phyloP scores from a whole-genome alignment of 2,113 vertebrate species.

The human region GRCh38 chrX:46968501-46969000 shows the following conservation, averaged over 20 bases:
- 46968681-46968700: neutral
- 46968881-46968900: conserved; percentile 17
- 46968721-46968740: conserved; percentile 12
- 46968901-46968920: neutral
- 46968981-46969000: conserved; percentile 26
- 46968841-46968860: neutral
- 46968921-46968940: neutral
- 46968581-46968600: conserved; percentile 44
- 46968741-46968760: conserved; percentile 21
- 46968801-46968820: conserved; percentile 36
- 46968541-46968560: neutral
- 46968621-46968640: conserved; percentile 20
- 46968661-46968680: conserved; percentile 41
- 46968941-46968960: neutral
- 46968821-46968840: neutral
- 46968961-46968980: neutral
- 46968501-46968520: too few relatives aligned
- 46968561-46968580: neutral
- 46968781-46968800: conserved; percentile 22
- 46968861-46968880: neutral
- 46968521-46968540: too few relatives aligned
- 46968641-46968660: conserved; percentile 31
- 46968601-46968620: neutral
- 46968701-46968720: neutral
- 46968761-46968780: conserved; percentile 18